Percentiles rank a stretch among this genome's conserved stretches.
Evolutionary conservation across 2,797 vertebrate species (phyloP).

Genomic region (Lindbergichthys nudifrons): DNA sequence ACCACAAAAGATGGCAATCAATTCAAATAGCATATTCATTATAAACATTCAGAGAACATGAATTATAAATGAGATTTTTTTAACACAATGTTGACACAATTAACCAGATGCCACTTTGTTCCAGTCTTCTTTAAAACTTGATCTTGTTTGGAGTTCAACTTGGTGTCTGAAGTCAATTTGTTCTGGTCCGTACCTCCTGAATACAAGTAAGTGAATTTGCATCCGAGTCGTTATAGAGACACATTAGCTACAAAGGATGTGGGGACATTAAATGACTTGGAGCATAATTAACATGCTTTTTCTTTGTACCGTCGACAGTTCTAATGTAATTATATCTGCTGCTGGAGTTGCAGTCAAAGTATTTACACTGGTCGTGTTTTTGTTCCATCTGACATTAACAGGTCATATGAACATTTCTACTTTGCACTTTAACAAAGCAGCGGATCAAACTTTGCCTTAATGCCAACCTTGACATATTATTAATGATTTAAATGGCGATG

Average conservation of each 20-base stretch:
- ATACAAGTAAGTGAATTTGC: constrained; percentile 39
- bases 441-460: neutral
- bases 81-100: neutral
- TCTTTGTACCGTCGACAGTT: constrained; percentile 23
- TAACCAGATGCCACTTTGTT: constrained; percentile 14
- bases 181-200: constrained; percentile 34
- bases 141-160: constrained; percentile 42
- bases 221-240: constrained; percentile 27
- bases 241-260: constrained; percentile 30
- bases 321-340: constrained; percentile 32
- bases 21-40: neutral
- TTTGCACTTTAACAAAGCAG: neutral
- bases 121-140: constrained; percentile 16
- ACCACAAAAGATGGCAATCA: neutral
- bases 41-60: neutral
- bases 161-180: constrained; percentile 39
- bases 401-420: constrained; percentile 1
- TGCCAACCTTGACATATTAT: neutral
- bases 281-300: constrained; percentile 36
- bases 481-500: neutral
- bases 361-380: neutral
- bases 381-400: constrained; percentile 1
- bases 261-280: constrained; percentile 32
- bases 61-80: neutral
- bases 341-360: neutral